Evolutionary conservation across 2,797 vertebrate species (phyloP).

Genomic region (Crocidura indochinensis): DNA sequence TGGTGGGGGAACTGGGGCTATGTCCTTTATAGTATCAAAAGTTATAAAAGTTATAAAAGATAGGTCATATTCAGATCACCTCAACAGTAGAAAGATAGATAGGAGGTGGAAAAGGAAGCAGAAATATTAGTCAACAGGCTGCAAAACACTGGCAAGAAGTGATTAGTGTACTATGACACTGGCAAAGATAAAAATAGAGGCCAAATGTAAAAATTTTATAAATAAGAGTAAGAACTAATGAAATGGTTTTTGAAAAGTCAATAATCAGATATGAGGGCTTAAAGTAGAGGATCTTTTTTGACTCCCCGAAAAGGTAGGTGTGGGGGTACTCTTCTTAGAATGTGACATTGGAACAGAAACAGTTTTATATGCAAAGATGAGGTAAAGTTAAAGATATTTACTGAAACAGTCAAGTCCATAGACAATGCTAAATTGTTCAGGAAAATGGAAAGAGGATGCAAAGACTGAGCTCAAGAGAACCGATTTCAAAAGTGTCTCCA

Average conservation of each 20-base stretch:
- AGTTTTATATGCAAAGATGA: background rate
- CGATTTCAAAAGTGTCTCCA: constrained; percentile 1
- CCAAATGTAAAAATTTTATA: background rate
- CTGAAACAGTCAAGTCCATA: background rate
- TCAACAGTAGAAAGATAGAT: background rate
- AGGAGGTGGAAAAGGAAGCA: background rate
- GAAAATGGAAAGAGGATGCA: background rate
- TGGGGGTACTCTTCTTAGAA: background rate
- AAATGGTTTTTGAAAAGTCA: background rate
- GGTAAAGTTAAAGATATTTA: background rate
- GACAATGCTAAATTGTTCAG: background rate
- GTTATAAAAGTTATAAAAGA: constrained; percentile 26
- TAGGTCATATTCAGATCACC: background rate
- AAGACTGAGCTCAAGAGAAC: background rate
- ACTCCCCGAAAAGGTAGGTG: background rate
- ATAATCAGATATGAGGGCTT: background rate
- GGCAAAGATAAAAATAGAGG: background rate
- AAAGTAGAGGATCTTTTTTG: background rate
- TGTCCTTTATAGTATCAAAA: background rate
- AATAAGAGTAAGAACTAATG: background rate
- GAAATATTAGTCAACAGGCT: background rate
- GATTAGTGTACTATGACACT: background rate
- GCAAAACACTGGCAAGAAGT: background rate
- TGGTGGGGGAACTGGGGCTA: background rate
- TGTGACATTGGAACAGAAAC: background rate